Base-by-base conservation (phyloP, 2,113 vertebrate species). In the Aldabrachelys gigantea region DNA sequence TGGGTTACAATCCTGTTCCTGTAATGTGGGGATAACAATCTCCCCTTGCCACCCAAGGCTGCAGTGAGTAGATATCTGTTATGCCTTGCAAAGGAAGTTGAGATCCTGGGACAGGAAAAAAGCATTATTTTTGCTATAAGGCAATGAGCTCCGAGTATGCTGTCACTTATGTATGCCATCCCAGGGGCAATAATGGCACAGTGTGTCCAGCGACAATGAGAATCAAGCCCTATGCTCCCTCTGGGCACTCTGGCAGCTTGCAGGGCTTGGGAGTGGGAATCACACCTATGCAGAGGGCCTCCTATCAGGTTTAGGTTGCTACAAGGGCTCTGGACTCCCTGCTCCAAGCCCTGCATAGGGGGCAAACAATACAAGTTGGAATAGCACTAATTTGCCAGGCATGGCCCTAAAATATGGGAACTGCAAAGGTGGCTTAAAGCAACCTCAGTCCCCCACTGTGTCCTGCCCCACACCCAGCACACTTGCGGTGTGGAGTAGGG, bases 1-100 rank as follows among this genome's bases (percentile, higher is more conserved):
- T 0, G 5, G 10, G 4, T 0, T 2, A 57, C 80, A 4, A 19
- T 17, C 62, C 14, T 17, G 62, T 57, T 10, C 25, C 25, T 35
- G 0, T 1, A 31, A 2, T 0, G 0, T 4, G 80, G 76, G 24
- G 59, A 12, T 2, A 29, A 59, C 22, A 13, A 69, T 3, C 85
- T 78, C 41, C 0, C 1, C 25, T 38, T 0, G 0, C 6, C 6
- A 72, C 84, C 10, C 13, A 35, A 80, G 62, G 72, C 84, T 85
- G 90, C 41, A 21, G 1, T 4, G 79, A 59, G 76, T 8, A 87
- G 82, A 25, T 19, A 62, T 3, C 41, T 3, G 80, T 85, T 88
- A 5, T 35, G 0, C 2, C 7, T 10, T 21, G 38, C 57, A 47
- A 10, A 24, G 17, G 10, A 2, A 80, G 2, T 38, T 0, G 3